phyloP scores from a whole-genome alignment of 2,113 vertebrate genomes.

The Phalacrocorax carbo region DNA sequence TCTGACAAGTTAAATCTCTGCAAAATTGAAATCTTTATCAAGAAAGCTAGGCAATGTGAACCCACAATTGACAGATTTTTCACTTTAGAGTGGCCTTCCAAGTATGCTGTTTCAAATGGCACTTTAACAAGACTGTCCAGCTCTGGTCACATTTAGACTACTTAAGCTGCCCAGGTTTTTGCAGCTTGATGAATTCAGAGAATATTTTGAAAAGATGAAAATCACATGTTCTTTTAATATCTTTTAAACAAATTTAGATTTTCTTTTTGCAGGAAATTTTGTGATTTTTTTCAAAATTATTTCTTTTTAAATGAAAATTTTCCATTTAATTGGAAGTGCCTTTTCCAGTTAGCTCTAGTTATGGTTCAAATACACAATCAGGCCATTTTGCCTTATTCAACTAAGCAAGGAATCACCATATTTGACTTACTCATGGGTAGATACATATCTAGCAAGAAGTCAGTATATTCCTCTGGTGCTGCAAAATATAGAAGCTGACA shows the following conservation, averaged over 20 bases:
- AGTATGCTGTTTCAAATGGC: background rate
- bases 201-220: background rate
- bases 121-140: background rate
- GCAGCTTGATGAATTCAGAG: background rate
- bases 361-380: background rate
- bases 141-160: background rate
- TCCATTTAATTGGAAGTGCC: background rate
- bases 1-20: background rate
- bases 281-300: background rate
- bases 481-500: background rate
- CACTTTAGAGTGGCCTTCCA: background rate
- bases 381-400: background rate
- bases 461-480: background rate
- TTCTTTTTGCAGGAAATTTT: background rate
- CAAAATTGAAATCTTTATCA: background rate
- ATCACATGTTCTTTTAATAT: background rate
- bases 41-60: background rate
- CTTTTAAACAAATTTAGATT: background rate
- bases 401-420: background rate
- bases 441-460: background rate
- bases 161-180: background rate
- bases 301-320: background rate
- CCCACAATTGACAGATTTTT: background rate
- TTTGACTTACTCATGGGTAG: background rate
- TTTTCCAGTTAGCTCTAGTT: background rate